Evolutionary conservation across 92 coral and sea anemone genomes (phyloP).

Genomic region (Phymanthus crucifer): DNA sequence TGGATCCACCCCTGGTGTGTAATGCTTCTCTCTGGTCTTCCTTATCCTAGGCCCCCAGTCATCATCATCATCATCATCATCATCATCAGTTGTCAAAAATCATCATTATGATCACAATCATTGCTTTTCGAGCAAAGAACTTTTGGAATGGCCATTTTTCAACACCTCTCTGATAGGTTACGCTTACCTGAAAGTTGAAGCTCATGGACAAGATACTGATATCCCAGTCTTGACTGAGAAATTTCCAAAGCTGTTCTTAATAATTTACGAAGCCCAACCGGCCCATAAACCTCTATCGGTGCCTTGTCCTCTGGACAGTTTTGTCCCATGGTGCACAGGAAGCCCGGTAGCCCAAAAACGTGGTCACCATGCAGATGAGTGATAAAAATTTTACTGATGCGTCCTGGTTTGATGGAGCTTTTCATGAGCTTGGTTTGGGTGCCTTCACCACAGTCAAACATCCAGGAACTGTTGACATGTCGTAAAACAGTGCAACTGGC

Average conservation of each 20-base stretch:
- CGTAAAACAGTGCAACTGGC: conserved; percentile 84
- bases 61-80: too few relatives aligned
- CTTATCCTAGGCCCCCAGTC: too few relatives aligned
- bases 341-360: conserved; percentile 91
- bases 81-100: too few relatives aligned
- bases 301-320: conserved; percentile 60
- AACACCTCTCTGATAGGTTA: neutral
- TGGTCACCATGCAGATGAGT: conserved; percentile 98
- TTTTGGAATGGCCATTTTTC: too few relatives aligned
- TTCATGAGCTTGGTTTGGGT: conserved; percentile 86
- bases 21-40: too few relatives aligned
- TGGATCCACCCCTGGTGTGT: too few relatives aligned
- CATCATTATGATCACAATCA: too few relatives aligned
- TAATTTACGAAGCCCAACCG: conserved; percentile 81
- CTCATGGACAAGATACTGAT: conserved; percentile 79
- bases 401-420: conserved; percentile 79
- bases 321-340: conserved; percentile 82
- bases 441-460: conserved; percentile 99
- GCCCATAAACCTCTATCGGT: conserved; percentile 84
- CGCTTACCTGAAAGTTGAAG: conserved; percentile 63
- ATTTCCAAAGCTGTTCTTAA: conserved; percentile 63
- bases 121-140: too few relatives aligned
- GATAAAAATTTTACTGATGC: conserved; percentile 84
- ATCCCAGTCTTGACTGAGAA: conserved; percentile 80
- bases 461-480: conserved; percentile 83